Evolutionary conservation across 35 echinoderm and acorn worm species (phyloP).

Genomic region (Anneissia japonica): DNA sequence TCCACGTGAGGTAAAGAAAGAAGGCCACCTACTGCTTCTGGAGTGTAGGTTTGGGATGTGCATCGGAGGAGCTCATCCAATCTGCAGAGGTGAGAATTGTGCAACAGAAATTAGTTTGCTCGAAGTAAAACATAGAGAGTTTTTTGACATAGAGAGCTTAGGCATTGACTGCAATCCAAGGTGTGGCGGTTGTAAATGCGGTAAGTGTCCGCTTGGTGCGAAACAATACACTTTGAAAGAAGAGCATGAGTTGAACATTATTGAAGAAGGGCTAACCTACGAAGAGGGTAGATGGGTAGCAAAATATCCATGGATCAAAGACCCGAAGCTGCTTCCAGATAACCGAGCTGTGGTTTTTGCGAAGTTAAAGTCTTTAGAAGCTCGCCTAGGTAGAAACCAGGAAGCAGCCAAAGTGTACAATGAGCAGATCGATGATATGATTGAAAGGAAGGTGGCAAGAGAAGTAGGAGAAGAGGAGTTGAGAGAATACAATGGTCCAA

Average conservation of each 20-base stretch:
- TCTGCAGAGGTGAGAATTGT: too few relatives aligned
- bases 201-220: conserved; percentile 28
- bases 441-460: conserved; percentile 18
- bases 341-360: conserved; percentile 26
- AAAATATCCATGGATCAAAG: conserved; percentile 40
- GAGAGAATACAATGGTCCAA: not conserved
- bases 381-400: not conserved
- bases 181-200: conserved; percentile 24
- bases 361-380: conserved; percentile 14
- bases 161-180: conserved; percentile 3
- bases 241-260: conserved; percentile 28
- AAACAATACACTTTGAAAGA: conserved; percentile 34
- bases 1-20: too few relatives aligned
- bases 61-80: too few relatives aligned
- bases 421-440: conserved; percentile 15
- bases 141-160: not conserved
- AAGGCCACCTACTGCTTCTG: too few relatives aligned
- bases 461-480: not conserved
- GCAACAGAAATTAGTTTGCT: too few relatives aligned
- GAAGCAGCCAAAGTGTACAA: conserved; percentile 7
- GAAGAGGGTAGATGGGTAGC: conserved; percentile 13
- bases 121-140: not conserved
- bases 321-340: conserved; percentile 25
- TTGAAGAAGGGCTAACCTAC: conserved; percentile 10
- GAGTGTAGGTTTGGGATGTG: too few relatives aligned